Evolutionary conservation across 2,888 invertebrate genomes (phyloP).

Genomic region (Kuschelorhynchus macadamiae): DNA sequence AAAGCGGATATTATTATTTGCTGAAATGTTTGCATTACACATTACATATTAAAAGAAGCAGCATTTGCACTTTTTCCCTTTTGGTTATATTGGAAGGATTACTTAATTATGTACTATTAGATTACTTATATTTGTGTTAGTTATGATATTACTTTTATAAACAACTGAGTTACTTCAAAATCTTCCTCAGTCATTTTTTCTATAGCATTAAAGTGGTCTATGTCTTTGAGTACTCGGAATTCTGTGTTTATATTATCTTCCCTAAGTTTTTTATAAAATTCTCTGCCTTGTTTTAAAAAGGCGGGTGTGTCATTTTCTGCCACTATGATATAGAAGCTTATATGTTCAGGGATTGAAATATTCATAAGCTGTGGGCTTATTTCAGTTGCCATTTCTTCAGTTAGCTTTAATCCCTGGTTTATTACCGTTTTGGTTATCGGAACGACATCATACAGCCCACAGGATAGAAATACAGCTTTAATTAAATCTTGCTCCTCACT

Average conservation of each 20-base stretch:
- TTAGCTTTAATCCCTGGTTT: constrained; percentile 78
- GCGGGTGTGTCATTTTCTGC: constrained; percentile 81
- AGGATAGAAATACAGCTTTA: constrained; percentile 79
- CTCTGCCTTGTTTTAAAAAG: constrained; percentile 77
- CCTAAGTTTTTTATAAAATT: constrained; percentile 70
- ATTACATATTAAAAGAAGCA: too few species aligned
- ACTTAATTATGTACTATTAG: too few species aligned
- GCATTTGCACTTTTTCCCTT: too few species aligned
- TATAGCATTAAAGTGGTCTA: constrained; percentile 84
- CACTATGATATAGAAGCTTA: constrained; percentile 70
- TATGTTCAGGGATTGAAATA: constrained; percentile 50
- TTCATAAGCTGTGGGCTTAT: constrained; percentile 61
- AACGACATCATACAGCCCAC: constrained; percentile 84
- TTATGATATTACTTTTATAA: constrained; percentile 53
- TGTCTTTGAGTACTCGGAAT: constrained; percentile 70
- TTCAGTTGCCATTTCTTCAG: constrained; percentile 71
- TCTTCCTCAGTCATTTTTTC: constrained; percentile 76
- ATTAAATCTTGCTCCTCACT: constrained; percentile 64
- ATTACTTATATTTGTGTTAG: too few species aligned
- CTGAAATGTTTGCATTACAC: too few species aligned
- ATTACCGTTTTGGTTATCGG: constrained; percentile 78
- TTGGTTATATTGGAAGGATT: too few species aligned
- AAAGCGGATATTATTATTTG: too few species aligned
- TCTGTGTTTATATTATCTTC: constrained; percentile 72
- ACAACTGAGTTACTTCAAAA: constrained; percentile 68